Evolutionary conservation across 2,797 vertebrate genomes (phyloP).

Genomic region (Onychomys leucogaster): DNA sequence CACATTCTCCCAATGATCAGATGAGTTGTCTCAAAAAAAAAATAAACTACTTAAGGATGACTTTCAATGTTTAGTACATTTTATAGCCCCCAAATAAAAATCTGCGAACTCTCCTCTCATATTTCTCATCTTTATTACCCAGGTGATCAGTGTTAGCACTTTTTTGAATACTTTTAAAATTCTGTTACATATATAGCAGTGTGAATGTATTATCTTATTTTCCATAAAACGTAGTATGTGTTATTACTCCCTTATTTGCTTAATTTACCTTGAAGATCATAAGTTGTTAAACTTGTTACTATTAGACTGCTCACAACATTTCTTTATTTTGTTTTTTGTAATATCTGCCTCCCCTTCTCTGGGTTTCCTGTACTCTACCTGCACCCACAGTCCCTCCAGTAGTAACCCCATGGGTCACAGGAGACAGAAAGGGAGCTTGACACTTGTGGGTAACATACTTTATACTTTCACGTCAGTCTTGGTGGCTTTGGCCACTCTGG

Average conservation of each 20-base stretch:
- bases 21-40: neutral
- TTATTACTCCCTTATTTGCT: neutral
- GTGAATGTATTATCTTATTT: neutral
- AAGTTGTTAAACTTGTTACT: neutral
- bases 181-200: neutral
- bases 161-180: neutral
- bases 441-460: neutral
- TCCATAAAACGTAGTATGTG: neutral
- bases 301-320: neutral
- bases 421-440: neutral
- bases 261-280: neutral
- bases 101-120: neutral
- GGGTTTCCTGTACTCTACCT: neutral
- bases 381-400: neutral
- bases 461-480: neutral
- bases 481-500: neutral
- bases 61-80: neutral
- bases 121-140: neutral
- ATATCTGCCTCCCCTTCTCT: neutral
- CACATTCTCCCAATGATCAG: neutral
- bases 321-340: neutral
- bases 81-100: neutral
- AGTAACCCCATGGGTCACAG: neutral
- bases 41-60: neutral
- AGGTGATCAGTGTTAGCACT: neutral